Conservation (phyloP, 2,797 vertebrate species). For the Phataginus tricuspis region DNA sequence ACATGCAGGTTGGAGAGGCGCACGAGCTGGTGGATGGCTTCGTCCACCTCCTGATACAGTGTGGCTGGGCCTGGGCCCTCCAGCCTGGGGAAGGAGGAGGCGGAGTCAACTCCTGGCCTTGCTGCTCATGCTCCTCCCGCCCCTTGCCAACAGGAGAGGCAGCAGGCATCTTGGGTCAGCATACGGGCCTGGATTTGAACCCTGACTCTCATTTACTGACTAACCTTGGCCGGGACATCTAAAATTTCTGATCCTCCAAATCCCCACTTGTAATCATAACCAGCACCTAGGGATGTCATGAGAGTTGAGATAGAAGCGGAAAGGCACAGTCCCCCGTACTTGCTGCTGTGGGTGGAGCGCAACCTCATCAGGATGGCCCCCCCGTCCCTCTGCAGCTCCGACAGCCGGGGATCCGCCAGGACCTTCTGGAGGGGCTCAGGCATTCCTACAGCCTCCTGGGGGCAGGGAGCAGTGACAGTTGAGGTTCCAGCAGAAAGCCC, state of each 20-base stretch:
- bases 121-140: not conserved
- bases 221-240: slow-evolving; percentile 3
- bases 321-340: slow-evolving; percentile 82
- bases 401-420: slow-evolving; percentile 90
- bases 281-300: not conserved
- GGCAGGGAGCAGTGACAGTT: not conserved
- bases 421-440: slow-evolving; percentile 90
- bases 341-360: slow-evolving; percentile 90
- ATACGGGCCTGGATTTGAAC: not conserved
- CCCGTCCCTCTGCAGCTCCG: slow-evolving; percentile 91
- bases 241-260: not conserved
- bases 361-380: slow-evolving; percentile 92
- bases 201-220: not conserved
- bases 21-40: slow-evolving; percentile 93
- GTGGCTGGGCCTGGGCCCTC: slow-evolving; percentile 86
- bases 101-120: not conserved
- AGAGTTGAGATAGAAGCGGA: not conserved
- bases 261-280: not conserved
- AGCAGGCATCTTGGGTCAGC: not conserved
- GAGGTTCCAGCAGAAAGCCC: not conserved
- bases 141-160: not conserved
- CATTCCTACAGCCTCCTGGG: slow-evolving; percentile 87
- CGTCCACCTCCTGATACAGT: slow-evolving; percentile 93
- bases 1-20: slow-evolving; percentile 91
- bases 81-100: slow-evolving; percentile 59